Percentiles rank a stretch among this genome's conserved stretches.
Evolutionary conservation across 2,888 invertebrate genomes (phyloP).

Genomic region (Aleiodes leptofemur): DNA sequence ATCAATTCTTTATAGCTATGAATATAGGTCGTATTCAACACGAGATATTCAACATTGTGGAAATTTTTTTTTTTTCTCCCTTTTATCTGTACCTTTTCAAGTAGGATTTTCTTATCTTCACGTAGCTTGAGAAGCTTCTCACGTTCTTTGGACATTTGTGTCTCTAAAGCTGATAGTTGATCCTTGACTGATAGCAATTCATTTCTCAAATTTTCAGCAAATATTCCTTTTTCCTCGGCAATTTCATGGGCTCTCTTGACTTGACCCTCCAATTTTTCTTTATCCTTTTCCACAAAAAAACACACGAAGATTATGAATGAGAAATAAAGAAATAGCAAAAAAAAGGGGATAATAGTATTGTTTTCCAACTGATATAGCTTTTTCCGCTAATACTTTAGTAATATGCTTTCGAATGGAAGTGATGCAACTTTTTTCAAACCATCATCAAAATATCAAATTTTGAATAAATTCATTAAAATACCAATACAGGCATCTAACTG

Average conservation of each 20-base stretch:
- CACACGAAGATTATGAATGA: not conserved
- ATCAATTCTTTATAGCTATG: constrained; percentile 32
- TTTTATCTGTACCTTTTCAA: constrained; percentile 66
- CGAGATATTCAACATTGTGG: too few species aligned
- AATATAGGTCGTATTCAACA: constrained; percentile 35
- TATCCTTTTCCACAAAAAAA: constrained; percentile 63
- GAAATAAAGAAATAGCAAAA: not conserved
- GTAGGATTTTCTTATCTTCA: constrained; percentile 70
- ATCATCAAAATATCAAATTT: too few species aligned
- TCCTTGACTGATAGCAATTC: constrained; percentile 64
- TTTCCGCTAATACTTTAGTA: too few species aligned
- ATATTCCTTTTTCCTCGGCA: constrained; percentile 62
- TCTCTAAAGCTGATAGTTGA: constrained; percentile 66
- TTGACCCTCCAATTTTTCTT: constrained; percentile 61
- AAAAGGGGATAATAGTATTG: too few species aligned
- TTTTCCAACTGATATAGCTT: too few species aligned
- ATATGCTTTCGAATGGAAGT: too few species aligned
- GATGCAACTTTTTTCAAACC: too few species aligned
- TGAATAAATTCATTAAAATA: too few species aligned
- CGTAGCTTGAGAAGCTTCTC: constrained; percentile 70
- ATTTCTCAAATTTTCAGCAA: constrained; percentile 68
- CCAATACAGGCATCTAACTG: too few species aligned
- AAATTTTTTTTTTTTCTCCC: not conserved
- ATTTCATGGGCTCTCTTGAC: constrained; percentile 58
- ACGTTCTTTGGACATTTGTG: constrained; percentile 69